A percentile compares a stretch with the other conserved stretches of the same genome.
Conservation (phyloP, 1,140 invertebrate genomes). For the Philaenus spumarius region DNA sequence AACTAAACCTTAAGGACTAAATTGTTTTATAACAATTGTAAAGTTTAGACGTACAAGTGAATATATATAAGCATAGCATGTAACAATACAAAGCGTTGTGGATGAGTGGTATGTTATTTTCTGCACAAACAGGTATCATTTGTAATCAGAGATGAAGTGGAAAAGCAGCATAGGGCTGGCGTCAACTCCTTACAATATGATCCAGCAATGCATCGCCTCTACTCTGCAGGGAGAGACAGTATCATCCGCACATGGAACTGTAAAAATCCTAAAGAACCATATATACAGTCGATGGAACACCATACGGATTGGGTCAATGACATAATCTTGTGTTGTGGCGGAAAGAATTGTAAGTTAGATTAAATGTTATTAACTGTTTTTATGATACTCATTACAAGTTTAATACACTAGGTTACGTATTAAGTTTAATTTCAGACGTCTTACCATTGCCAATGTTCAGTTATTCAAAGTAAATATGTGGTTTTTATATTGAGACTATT, state of each 20-base stretch:
- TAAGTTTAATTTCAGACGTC: neutral
- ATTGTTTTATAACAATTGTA: too few species aligned
- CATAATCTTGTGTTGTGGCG: constrained; percentile 94
- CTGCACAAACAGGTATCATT: constrained; percentile 84
- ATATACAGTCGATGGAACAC: constrained; percentile 93
- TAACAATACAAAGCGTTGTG: too few species aligned
- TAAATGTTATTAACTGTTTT: too few species aligned
- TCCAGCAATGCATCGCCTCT: constrained; percentile 76
- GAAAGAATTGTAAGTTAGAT: constrained; percentile 72
- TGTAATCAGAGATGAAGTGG: constrained; percentile 95
- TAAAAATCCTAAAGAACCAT: constrained; percentile 62
- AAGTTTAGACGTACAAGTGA: too few species aligned
- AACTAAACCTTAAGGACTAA: too few species aligned
- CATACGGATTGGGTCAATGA: constrained; percentile 99
- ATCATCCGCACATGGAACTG: constrained; percentile 96
- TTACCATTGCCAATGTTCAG: neutral
- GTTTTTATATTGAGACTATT: too few species aligned
- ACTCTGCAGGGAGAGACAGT: constrained; percentile 96
- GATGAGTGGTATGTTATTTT: too few species aligned
- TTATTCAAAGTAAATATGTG: too few species aligned
- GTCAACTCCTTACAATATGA: constrained; percentile 95
- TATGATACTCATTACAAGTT: too few species aligned
- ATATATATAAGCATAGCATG: too few species aligned
- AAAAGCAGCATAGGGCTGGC: constrained; percentile 88
- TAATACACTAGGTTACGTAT: too few species aligned